Conservation (phyloP, 2,797 vertebrate genomes). For the Trichosurus vulpecula region DNA sequence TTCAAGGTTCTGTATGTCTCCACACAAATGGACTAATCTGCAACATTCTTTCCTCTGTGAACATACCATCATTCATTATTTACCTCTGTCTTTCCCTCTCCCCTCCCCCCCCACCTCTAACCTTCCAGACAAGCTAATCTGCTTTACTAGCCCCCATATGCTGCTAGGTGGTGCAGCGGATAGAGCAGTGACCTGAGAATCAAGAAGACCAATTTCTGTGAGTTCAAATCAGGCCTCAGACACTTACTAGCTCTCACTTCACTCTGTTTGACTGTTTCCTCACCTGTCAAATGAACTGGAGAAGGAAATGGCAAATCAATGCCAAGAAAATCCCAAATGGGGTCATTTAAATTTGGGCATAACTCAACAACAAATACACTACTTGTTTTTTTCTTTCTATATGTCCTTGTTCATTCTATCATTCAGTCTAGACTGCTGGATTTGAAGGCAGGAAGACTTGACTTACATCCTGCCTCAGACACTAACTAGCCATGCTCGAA, state of each 20-base stretch:
- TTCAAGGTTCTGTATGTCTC: not conserved
- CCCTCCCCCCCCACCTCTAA: no score
- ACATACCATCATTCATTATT: no score
- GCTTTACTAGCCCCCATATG: not conserved
- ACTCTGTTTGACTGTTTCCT: constrained; percentile 3
- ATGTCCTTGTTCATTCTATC: not conserved
- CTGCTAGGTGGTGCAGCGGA: not conserved
- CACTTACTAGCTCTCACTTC: not conserved
- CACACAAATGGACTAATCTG: not conserved
- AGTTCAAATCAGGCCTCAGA: not conserved
- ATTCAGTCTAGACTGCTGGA: not conserved
- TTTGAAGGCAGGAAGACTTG: not conserved
- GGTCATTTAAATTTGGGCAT: not conserved
- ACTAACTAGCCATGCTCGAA: not conserved
- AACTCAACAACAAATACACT: not conserved
- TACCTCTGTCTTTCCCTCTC: not conserved
- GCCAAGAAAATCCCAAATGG: not conserved
- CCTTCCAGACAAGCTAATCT: not conserved
- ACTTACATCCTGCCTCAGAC: not conserved
- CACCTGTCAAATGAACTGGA: not conserved
- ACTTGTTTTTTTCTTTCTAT: not conserved
- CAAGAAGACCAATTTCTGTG: not conserved
- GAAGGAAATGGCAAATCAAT: not conserved
- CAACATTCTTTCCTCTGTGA: not conserved
- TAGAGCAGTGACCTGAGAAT: not conserved